These are phyloP conservation scores for Takifugu rubripes DNA, from an alignment of 2,797 vertebrate genomes.

Conservation along the genomic window DNA sequence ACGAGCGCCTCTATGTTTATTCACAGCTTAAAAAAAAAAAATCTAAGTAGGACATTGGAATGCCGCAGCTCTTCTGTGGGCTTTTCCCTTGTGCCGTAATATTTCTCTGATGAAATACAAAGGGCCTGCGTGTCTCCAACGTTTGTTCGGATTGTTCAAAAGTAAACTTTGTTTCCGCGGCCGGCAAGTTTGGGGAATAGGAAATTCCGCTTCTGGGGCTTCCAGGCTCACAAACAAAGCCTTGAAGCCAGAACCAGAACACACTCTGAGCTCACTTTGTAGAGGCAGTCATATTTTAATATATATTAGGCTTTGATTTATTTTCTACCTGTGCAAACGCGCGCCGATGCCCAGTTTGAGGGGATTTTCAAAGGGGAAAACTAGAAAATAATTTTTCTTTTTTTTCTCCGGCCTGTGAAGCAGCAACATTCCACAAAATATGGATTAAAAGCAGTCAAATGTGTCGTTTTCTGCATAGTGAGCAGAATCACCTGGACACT, in stretches of 20 bases:
- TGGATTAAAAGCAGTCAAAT: background rate
- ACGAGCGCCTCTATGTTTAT: conserved; percentile 17
- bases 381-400: conserved; percentile 17
- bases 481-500: too few relatives aligned
- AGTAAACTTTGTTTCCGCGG: conserved; percentile 46
- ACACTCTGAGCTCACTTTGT: conserved; percentile 22
- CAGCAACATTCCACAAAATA: background rate
- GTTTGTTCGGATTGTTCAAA: conserved; percentile 46
- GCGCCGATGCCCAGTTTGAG: conserved; percentile 26
- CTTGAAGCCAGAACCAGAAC: conserved; percentile 45
- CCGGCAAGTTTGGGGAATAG: conserved; percentile 35
- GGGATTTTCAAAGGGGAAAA: conserved; percentile 23
- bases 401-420: conserved; percentile 5
- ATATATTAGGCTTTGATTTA: conserved; percentile 40
- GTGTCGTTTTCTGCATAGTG: too few relatives aligned
- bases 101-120: conserved; percentile 30
- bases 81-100: conserved; percentile 27
- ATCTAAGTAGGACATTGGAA: conserved; percentile 18
- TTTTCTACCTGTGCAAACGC: conserved; percentile 35
- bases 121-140: conserved; percentile 9
- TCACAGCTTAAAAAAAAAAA: conserved; percentile 17
- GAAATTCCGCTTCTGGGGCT: conserved; percentile 18
- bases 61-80: conserved; percentile 6
- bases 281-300: conserved; percentile 61
- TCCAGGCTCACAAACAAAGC: conserved; percentile 37